phyloP scores from a whole-genome alignment of 1,140 invertebrate species.

The Andricus grossulariae region DNA sequence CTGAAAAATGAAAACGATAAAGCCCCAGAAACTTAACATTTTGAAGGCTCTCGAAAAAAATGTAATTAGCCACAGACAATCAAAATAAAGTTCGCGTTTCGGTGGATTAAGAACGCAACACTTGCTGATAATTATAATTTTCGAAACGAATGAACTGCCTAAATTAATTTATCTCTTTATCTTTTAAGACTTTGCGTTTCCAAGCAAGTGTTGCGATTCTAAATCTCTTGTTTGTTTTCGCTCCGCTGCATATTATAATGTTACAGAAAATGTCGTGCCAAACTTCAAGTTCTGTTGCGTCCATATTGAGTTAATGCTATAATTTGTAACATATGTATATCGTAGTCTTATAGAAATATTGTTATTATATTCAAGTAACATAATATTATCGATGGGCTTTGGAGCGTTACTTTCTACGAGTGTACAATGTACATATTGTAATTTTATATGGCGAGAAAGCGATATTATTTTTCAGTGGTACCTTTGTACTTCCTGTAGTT shows the following conservation, averaged over 20 bases:
- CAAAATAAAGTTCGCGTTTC: neutral
- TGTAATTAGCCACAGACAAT: conserved; percentile 19
- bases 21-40: neutral
- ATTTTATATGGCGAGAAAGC: conserved; percentile 17
- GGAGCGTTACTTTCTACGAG: conserved; percentile 19
- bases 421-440: conserved; percentile 9
- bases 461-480: conserved; percentile 12
- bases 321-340: conserved; percentile 32
- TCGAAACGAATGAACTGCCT: conserved; percentile 4
- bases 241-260: neutral
- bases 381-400: conserved; percentile 27
- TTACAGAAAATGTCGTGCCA: conserved; percentile 27
- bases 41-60: neutral
- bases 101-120: conserved; percentile 11
- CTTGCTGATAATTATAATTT: neutral
- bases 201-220: conserved; percentile 3
- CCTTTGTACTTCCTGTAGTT: conserved; percentile 6
- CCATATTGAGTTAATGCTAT: conserved; percentile 11
- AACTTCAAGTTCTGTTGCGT: conserved; percentile 25
- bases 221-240: conserved; percentile 5
- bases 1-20: neutral
- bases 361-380: conserved; percentile 6
- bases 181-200: conserved; percentile 2
- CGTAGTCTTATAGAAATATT: conserved; percentile 5
- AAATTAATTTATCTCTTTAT: conserved; percentile 5